A percentile compares a stretch with the other conserved stretches of the same genome.
Conservation (phyloP, 2,888 invertebrate species). For the Tetheella fluctuosa region DNA sequence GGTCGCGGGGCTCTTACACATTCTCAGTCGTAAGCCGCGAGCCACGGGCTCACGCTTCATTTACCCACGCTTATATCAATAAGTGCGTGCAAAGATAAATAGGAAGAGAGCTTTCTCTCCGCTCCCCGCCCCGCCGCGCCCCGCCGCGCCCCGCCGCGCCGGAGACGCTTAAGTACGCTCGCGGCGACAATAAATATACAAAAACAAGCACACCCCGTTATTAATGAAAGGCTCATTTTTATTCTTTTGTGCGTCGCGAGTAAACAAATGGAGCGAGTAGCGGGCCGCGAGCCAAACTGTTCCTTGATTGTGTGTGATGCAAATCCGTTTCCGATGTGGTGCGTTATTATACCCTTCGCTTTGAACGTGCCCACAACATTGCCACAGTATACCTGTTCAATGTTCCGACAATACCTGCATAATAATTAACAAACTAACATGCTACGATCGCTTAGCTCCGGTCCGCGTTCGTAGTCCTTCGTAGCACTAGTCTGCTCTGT, state of each 20-base stretch:
- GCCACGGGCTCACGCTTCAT: neutral
- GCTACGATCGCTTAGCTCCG: neutral
- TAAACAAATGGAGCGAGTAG: neutral
- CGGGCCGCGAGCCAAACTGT: neutral
- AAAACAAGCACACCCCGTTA: conserved; percentile 16
- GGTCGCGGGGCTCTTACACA: too few species aligned
- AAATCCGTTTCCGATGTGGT: conserved; percentile 26
- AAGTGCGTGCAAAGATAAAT: conserved; percentile 1
- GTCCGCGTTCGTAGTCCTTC: neutral
- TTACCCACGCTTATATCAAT: neutral
- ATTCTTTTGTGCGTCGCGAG: conserved; percentile 20
- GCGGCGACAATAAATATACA: conserved; percentile 5
- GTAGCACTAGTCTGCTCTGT: neutral
- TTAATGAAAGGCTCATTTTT: conserved; percentile 23
- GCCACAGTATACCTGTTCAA: neutral
- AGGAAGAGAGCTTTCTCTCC: neutral
- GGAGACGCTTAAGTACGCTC: neutral
- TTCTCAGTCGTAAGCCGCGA: too few species aligned
- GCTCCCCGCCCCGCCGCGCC: neutral
- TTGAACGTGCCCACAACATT: neutral
- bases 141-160: neutral
- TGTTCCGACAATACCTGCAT: neutral
- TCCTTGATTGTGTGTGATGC: conserved; percentile 20
- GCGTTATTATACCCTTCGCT: conserved; percentile 12
- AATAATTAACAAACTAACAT: neutral